A percentile compares a stretch with the other conserved stretches of the same genome.
Conservation (phyloP, 2,113 vertebrate genomes). For the Cavia aperea region DNA sequence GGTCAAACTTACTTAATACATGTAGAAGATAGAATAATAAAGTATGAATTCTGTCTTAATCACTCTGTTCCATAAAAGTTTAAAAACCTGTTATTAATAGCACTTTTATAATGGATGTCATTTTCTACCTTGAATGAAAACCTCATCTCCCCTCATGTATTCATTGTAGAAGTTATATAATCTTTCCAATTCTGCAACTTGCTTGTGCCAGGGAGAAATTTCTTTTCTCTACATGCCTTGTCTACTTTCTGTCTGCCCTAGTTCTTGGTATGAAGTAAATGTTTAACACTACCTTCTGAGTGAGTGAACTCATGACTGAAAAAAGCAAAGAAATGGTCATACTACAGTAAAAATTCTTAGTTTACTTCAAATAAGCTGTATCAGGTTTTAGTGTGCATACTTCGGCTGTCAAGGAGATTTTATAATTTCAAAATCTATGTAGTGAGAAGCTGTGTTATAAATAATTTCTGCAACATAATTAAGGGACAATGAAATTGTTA, state of each 20-base stretch:
- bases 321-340: neutral
- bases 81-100: conserved; percentile 71
- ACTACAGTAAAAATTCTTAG: neutral
- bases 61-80: conserved; percentile 69
- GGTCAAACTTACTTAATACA: conserved; percentile 64
- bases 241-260: conserved; percentile 23
- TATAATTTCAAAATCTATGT: neutral
- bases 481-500: neutral
- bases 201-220: conserved; percentile 14
- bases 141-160: conserved; percentile 64
- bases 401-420: neutral
- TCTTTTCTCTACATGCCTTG: neutral
- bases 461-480: neutral
- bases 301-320: neutral
- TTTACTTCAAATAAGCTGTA: conserved; percentile 10
- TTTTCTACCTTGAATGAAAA: conserved; percentile 69
- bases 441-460: neutral
- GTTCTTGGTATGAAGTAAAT: neutral
- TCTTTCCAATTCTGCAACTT: conserved; percentile 48
- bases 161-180: conserved; percentile 59
- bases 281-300: neutral
- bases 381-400: neutral
- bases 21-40: conserved; percentile 73
- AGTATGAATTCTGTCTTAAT: conserved; percentile 72
- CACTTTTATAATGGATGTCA: conserved; percentile 70